A percentile compares a stretch with the other conserved stretches of the same genome.
phyloP scores from a whole-genome alignment of 64 coral and sea anemone genomes.

The Actinia equina region DNA sequence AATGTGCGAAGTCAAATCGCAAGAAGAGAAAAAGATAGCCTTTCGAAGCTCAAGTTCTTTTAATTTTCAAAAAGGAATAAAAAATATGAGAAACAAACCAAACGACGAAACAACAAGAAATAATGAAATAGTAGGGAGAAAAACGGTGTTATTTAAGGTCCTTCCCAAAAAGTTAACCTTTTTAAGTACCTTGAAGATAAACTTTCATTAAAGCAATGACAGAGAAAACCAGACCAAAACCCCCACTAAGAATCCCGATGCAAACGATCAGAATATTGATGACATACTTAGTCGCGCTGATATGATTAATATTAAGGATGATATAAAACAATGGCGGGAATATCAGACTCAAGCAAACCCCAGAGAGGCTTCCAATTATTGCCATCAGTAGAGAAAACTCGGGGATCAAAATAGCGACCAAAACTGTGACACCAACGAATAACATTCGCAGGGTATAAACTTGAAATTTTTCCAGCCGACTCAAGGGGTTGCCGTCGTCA shows the following conservation, averaged over 20 bases:
- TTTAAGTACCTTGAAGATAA: constrained; percentile 28
- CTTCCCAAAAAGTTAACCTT: not conserved
- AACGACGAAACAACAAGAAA: not conserved
- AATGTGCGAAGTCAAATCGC: too few relatives aligned
- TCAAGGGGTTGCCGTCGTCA: constrained; percentile 51
- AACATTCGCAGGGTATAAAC: constrained; percentile 67
- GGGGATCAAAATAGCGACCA: constrained; percentile 66
- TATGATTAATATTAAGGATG: constrained; percentile 59
- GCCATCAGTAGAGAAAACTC: constrained; percentile 95
- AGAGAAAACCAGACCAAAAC: constrained; percentile 87
- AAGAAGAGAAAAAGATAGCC: too few relatives aligned
- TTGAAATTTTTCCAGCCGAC: constrained; percentile 50
- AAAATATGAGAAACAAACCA: too few relatives aligned
- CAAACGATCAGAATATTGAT: constrained; percentile 83
- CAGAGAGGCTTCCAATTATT: constrained; percentile 88
- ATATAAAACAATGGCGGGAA: constrained; percentile 91
- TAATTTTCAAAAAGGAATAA: too few relatives aligned
- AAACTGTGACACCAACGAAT: constrained; percentile 65
- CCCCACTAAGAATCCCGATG: constrained; percentile 75
- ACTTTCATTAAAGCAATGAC: constrained; percentile 81
- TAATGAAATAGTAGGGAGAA: not conserved
- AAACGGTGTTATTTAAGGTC: not conserved
- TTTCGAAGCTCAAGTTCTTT: too few relatives aligned
- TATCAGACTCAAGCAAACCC: constrained; percentile 68
- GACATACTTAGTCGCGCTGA: constrained; percentile 61